Evolutionary conservation across 2,888 invertebrate species (phyloP).

Genomic region (Drosophila gaucha): DNA sequence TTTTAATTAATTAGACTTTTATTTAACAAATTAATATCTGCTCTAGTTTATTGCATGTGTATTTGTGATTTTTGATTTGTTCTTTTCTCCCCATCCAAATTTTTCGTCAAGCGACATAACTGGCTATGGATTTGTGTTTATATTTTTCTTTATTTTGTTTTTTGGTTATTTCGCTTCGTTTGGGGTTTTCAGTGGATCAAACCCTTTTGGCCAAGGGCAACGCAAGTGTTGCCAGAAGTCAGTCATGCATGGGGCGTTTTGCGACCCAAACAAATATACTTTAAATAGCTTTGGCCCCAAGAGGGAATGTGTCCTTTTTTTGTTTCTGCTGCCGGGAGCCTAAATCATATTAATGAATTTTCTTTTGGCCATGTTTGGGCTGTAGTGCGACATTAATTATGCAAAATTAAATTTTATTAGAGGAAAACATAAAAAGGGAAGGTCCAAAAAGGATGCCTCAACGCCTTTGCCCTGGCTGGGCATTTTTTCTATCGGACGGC

Average conservation of each 20-base stretch:
- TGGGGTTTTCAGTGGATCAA: neutral
- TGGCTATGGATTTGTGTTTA: constrained; percentile 29
- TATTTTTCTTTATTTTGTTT: constrained; percentile 14
- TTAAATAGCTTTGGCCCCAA: constrained; percentile 53
- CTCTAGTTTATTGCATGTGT: constrained; percentile 4
- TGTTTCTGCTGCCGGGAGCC: constrained; percentile 32
- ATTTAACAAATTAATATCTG: too few species aligned
- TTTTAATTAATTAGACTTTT: too few species aligned
- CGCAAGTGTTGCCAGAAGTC: constrained; percentile 46
- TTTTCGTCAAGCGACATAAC: constrained; percentile 29
- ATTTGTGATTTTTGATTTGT: constrained; percentile 28
- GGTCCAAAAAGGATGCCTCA: constrained; percentile 26
- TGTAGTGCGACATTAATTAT: constrained; percentile 71
- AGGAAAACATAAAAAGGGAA: constrained; percentile 30
- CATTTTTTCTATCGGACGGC: constrained; percentile 35
- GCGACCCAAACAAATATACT: constrained; percentile 64
- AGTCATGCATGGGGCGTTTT: constrained; percentile 64
- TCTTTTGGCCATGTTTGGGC: constrained; percentile 56
- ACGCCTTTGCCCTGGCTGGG: constrained; percentile 36
- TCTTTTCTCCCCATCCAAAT: neutral
- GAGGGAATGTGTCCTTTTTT: constrained; percentile 18
- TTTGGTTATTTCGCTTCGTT: neutral
- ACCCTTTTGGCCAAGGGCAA: constrained; percentile 23
- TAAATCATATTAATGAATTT: constrained; percentile 75
- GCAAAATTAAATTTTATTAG: constrained; percentile 79